These are phyloP conservation scores for Rugalucina vietnamica DNA, from an alignment of 2,888 invertebrate genomes.

Conservation along the genomic window DNA sequence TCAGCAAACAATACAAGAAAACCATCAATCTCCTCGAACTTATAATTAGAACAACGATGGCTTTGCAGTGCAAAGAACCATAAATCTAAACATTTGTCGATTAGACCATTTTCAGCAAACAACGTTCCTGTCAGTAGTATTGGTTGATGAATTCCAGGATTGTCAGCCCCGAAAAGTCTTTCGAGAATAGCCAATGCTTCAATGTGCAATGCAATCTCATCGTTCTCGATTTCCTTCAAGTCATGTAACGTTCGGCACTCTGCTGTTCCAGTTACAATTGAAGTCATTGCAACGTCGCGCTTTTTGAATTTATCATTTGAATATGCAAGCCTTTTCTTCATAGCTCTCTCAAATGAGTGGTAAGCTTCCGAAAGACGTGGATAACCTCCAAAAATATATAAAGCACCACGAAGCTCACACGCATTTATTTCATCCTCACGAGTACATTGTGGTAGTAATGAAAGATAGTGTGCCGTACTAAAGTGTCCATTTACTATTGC, in stretches of 20 bases:
- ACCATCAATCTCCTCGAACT: neutral
- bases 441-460: neutral
- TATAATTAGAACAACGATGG: neutral
- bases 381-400: neutral
- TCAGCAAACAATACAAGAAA: neutral
- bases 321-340: neutral
- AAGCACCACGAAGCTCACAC: neutral
- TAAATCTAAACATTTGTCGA: neutral
- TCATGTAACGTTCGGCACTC: neutral
- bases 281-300: neutral
- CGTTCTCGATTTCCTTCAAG: neutral
- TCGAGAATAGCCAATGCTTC: neutral
- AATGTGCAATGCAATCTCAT: neutral
- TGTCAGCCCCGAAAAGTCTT: neutral
- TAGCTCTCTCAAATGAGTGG: neutral
- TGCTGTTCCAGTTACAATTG: neutral
- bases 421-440: neutral
- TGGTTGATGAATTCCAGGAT: neutral
- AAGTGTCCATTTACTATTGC: neutral
- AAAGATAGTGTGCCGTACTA: neutral
- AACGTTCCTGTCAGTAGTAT: neutral
- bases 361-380: neutral
- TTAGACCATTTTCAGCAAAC: neutral
- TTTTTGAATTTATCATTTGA: neutral
- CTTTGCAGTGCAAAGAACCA: neutral